Conservation (phyloP, 2,113 vertebrate species). For the Phalacrocorax aristotelis region DNA sequence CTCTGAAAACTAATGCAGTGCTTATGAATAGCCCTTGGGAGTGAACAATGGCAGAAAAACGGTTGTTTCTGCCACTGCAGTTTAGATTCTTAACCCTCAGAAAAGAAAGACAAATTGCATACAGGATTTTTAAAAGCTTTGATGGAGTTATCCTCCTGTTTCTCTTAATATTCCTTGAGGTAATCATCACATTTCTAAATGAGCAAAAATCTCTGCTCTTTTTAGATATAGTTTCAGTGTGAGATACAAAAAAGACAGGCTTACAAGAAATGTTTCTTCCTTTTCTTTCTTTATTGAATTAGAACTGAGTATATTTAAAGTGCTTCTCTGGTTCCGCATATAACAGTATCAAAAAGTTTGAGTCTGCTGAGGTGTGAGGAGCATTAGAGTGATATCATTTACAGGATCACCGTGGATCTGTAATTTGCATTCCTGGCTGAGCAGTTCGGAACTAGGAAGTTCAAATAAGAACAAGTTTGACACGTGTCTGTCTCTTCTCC, state of each 20-base stretch:
- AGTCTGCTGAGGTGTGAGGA: background rate
- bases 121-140: slow-evolving; percentile 21
- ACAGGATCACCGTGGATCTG: background rate
- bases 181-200: slow-evolving; percentile 25
- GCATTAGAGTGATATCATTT: background rate
- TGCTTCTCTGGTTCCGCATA: background rate
- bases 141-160: slow-evolving; percentile 49
- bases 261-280: background rate
- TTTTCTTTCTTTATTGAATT: background rate
- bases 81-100: slow-evolving; percentile 8
- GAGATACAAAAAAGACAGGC: background rate
- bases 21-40: slow-evolving; percentile 21
- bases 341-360: background rate
- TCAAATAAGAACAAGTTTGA: background rate
- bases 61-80: background rate
- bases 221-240: background rate
- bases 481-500: background rate
- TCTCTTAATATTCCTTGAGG: slow-evolving; percentile 38
- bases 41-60: background rate
- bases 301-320: background rate
- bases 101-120: slow-evolving; percentile 21
- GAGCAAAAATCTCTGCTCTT: slow-evolving; percentile 4
- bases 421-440: background rate
- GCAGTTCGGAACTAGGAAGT: background rate
- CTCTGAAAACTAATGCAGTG: background rate